phyloP scores from a whole-genome alignment of 1,140 invertebrate species.

The Coboldia fuscipes region DNA sequence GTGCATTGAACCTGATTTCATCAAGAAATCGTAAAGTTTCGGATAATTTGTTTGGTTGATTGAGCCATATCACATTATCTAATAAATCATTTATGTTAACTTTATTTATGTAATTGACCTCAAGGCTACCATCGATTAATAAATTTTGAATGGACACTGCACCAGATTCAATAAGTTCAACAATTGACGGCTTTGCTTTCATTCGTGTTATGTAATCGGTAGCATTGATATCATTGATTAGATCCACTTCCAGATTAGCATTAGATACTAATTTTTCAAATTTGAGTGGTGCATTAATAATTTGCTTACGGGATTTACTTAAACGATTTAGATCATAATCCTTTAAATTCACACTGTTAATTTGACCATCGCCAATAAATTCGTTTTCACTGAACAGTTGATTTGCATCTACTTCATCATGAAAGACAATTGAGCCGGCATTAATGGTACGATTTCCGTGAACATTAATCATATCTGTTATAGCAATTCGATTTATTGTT shows the following conservation, averaged over 20 bases:
- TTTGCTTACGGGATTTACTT: neutral
- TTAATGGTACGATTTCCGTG: neutral
- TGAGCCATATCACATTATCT: neutral
- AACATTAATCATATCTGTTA: constrained; percentile 5
- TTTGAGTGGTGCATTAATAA: too few relatives aligned
- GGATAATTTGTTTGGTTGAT: neutral
- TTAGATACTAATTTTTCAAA: too few relatives aligned
- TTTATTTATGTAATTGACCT: neutral
- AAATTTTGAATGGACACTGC: neutral
- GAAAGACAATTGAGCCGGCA: neutral
- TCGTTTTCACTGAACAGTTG: neutral
- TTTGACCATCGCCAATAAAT: neutral
- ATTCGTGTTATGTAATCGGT: too few relatives aligned
- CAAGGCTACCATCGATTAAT: neutral
- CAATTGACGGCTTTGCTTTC: too few relatives aligned
- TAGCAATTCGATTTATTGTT: constrained; percentile 9
- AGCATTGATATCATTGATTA: too few relatives aligned
- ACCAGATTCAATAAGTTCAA: too few relatives aligned
- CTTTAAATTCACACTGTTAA: neutral
- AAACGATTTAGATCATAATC: neutral
- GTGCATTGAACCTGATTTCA: neutral
- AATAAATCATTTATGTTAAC: neutral
- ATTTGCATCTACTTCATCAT: neutral
- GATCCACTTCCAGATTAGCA: too few relatives aligned
- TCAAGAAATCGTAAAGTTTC: neutral